Evolutionary conservation across 2,113 vertebrate species (phyloP), one percentile per base, ranked within the genome.

Genomic region (Myrmecobius fasciatus): DNA sequence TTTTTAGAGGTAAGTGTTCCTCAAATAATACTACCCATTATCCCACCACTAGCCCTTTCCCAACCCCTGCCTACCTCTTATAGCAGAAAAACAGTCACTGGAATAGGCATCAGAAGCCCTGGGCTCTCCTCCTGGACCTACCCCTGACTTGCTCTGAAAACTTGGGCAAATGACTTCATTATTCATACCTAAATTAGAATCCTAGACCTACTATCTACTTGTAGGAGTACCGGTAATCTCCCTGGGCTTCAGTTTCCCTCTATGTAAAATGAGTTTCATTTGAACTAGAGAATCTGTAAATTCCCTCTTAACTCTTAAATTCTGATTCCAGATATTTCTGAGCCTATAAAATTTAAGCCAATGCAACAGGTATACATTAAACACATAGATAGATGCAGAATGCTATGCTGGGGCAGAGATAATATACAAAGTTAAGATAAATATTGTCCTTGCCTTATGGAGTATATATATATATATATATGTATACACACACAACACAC

Each of bases 1-100:
- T 97, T 98, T 52, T 89, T 94, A 10, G 52, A 96, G 96, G 96
- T 0, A 92, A 93, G 94, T 43, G 67, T 83, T 43, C 36, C 67
- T 83, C n/a, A 1, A n/a, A 83, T 83, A 83, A 24, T 24, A 24
- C n/a, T 43, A 51, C 43, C 90, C 46, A 56, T 7, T 54, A 90
- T 36, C 46, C n/a, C 10, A 11, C 46, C 4, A 11, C 28, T 2
- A 0, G 31, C 52, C 3, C 25, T 2, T 11, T 24, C 53, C 67
- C 31, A 12, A 51, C 7, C 48, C 51, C 93, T 28, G 14, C 3
- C 8, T 31, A 25, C 3, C n/a, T 43, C 14, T 43, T 22, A 43
- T 2, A 43, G 20, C 20, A 83, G 31, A 28, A 67, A 17, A 75
- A 22, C 2, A 75, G 36, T 20, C 67, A 7, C 17, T 75, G 20